Evolutionary conservation across 2,797 vertebrate species (phyloP), one percentile per base, ranked within the genome.

Genomic region (Knipowitschia caucasica): DNA sequence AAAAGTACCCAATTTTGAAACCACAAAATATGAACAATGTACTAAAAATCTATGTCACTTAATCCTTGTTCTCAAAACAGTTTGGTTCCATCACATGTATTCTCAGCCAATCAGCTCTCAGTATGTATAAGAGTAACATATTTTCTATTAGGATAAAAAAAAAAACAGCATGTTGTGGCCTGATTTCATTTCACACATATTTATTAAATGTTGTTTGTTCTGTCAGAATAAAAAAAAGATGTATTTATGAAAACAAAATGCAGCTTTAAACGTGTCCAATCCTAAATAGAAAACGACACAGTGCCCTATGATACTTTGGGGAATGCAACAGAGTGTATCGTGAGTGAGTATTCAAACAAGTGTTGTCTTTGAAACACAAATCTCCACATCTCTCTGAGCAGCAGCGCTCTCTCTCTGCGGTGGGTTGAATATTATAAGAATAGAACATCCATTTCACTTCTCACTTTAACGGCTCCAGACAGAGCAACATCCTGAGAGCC

Each of bases 361-460:
- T 62, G 64, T 69, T 64, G 59, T 62, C 50, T 73, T 71, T 80
- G 63, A 83, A 84, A 66, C 72, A 81, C 56, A 62, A 82, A 73
- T 69, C 68, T 53, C 31, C 62, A 80, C 64, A 81, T 77, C 56
- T 49, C 30, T 60, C 66, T 75, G 21, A 74, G 76, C 38, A 44
- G 39, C 69, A 68, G 43, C 67, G 73, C 74, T 77, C 50, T 56
- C 67, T 74, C 74, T 77, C 50, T 56, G 53, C 68, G 47, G 53
- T 59, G 56, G 72, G 76, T 56, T 58, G 67, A n/a, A n/a, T n/a
- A n/a, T n/a, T n/a, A n/a, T 52, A 61, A 57, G 69, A 64, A 67
- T 64, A 72, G 64, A 73, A 71, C 53, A 77, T 74, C 67, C 67
- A 35, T 77, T 63, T 53, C 55, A 80, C 68, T 57, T 64, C 78